Base-by-base conservation (phyloP, 2,797 vertebrate species). In the Hydrolagus colliei region DNA sequence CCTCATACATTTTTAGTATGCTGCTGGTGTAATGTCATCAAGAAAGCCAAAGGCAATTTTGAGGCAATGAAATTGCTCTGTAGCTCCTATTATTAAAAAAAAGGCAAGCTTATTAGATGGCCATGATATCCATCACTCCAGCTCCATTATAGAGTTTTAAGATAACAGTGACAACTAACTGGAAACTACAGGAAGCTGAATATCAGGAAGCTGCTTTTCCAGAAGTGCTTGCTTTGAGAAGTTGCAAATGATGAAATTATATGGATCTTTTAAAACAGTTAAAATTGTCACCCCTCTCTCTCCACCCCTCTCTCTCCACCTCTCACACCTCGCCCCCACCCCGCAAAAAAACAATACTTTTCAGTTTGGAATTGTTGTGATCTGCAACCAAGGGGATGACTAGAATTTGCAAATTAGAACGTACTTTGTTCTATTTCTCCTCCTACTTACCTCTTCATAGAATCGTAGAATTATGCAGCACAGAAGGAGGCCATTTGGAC, bases 81-180 rank as follows among this genome's bases (percentile, higher is more conserved):
- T 20, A 52, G 27, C 65, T 84, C 65, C 79, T 68, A 63, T 61
- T 41, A 71, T 71, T 52, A 84, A 71, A 84, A 71, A 16, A 41
- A 67, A 84, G 63, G 65, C 79, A 84, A 4, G 35, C 65, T 68
- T 18, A 41, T 68, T 68, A 84, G 79, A 67, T 82, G 78, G 13
- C 41, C 9, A 41, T 16, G 63, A 32, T 67, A 35, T 82, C 63
- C 62, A 82, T 82, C 78, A 82, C 62, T 32, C 78, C 27, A 10
- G 79, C 79, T 84, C 65, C 65, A 84, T 41, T 71, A 82, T 27
- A 71, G 75, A 77, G 65, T 71, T 84, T 71, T 84, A 84, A 16
- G 32, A 71, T 71, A 84, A 84, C 65, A 71, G 3, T 84, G 79
- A 84, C 65, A 68, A 77, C 61, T 77, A 77, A 77, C 75, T 77